Evolutionary conservation across 2,113 vertebrate genomes (phyloP).

Genomic region (Lepus timidus): DNA sequence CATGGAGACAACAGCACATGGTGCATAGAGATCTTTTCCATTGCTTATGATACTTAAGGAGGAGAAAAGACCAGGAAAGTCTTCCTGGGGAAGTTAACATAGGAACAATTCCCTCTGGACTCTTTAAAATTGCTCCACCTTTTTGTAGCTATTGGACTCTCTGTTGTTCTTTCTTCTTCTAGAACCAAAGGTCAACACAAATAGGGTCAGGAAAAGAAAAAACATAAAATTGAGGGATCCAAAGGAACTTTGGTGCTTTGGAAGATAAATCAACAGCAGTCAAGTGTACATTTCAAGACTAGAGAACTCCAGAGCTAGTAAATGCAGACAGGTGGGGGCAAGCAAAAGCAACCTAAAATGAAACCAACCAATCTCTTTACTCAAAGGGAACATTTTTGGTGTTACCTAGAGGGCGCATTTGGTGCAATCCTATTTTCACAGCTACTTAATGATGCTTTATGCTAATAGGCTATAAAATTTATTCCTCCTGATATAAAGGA

Average conservation of each 20-base stretch:
- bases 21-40: not conserved
- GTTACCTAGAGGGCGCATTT: not conserved
- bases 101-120: not conserved
- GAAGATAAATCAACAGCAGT: not conserved
- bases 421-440: not conserved
- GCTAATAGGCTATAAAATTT: not conserved
- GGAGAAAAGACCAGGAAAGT: not conserved
- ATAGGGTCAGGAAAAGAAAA: constrained; percentile 14
- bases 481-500: not conserved
- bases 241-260: not conserved
- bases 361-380: not conserved
- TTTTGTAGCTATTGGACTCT: not conserved
- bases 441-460: not conserved
- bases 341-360: not conserved
- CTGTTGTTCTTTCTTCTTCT: not conserved
- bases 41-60: not conserved
- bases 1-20: not conserved
- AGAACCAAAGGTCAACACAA: not conserved
- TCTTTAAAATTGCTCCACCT: not conserved
- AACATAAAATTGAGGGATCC: not conserved
- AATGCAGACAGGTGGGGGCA: not conserved
- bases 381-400: not conserved
- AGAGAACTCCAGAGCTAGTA: not conserved
- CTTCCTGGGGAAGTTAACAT: not conserved
- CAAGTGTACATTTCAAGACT: not conserved